Base-by-base conservation (phyloP, 1,140 invertebrate genomes). In the Myzus persicae region DNA sequence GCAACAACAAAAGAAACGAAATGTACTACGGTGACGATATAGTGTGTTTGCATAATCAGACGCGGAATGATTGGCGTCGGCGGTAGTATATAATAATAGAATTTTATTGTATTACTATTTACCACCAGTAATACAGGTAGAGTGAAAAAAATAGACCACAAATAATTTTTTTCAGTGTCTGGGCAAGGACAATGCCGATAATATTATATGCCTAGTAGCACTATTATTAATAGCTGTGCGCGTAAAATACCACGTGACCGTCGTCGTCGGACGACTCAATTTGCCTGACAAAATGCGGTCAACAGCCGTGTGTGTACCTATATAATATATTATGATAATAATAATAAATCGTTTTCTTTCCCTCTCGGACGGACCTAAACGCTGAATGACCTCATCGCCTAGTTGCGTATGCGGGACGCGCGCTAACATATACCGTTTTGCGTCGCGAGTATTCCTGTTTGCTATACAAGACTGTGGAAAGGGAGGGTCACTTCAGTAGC, bases 341-440 rank as follows among this genome's bases (percentile, higher is more conserved):
- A 67, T 67, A 67, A 76, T 76, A 76, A 76, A 76, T 76, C n/a
- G 59, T 76, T 59, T 59, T 90, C 48, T 92, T 82, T 82, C 91
- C 44, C 76, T 92, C 91, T 92, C 67, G 46, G 36, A 4, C 88
- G 48, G 88, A 54, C 88, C 22, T 54, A 36, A 42, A 82, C 42
- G 22, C 42, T 18, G 40, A 92, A 51, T 82, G 76, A 92, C 91
- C 91, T 92, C 91, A 82, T 92, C 91, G 91, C 42, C 91, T 92
- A 92, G 44, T 92, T 92, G 76, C 76, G 59, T 92, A 92, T 92
- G 91, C 91, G 0, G n/a, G 38, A 76, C 90, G 90, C 54, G 40
- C 20, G 0, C 38, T 91, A 81, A 81, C 91, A n/a, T 92, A 91
- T 92, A 92, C 91, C 91, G 91, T 92, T 92, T 92, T 92, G 91